These are phyloP conservation scores for Otus scops DNA, from an alignment of 2,797 vertebrate genomes.

Conservation along the genomic window DNA sequence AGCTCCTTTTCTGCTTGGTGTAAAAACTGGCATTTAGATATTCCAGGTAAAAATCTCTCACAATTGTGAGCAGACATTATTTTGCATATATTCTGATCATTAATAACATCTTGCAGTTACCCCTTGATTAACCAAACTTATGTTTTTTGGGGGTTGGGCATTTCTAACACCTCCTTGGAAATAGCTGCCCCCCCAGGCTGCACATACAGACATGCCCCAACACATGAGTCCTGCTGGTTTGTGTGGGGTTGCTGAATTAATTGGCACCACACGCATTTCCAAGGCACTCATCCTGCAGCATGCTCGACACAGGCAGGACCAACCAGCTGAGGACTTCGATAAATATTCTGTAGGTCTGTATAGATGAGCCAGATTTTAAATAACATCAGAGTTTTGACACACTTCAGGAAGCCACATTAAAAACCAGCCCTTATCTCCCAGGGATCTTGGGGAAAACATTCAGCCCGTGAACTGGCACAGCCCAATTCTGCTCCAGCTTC, in stretches of 20 bases:
- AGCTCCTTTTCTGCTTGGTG: background rate
- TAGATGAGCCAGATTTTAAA: background rate
- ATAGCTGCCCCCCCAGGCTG: background rate
- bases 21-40: background rate
- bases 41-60: background rate
- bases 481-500: background rate
- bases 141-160: rapidly evolving
- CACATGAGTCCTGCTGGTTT: background rate
- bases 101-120: background rate
- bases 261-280: background rate
- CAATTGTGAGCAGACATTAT: background rate
- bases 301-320: background rate
- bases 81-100: background rate
- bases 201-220: rapidly evolving
- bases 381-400: background rate
- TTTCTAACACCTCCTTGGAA: background rate
- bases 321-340: background rate
- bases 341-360: background rate
- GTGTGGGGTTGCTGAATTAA: background rate
- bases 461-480: background rate
- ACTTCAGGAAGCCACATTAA: slow-evolving; percentile 37
- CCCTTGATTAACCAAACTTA: background rate
- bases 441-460: background rate
- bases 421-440: background rate
- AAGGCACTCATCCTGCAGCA: background rate